Evolutionary conservation across 2,113 vertebrate species (phyloP).

Genomic region (Hemibagrus wyckioides): DNA sequence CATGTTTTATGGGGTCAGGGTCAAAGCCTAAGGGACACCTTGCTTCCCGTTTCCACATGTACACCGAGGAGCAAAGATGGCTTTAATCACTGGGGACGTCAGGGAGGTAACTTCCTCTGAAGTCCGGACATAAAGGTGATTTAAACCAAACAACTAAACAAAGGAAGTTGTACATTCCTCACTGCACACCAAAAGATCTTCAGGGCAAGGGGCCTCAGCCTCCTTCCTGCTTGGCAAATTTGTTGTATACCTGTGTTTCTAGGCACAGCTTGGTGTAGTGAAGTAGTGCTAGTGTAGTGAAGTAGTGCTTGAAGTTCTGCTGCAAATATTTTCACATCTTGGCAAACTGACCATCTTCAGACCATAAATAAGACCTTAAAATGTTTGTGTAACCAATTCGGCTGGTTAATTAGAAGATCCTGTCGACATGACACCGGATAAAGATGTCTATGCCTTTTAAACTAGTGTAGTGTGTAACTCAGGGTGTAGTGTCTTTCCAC

Average conservation of each 20-base stretch:
- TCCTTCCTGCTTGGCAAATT: conserved; percentile 36
- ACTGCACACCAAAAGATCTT: conserved; percentile 36
- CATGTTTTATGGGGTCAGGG: conserved; percentile 47
- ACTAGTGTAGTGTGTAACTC: neutral
- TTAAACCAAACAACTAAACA: conserved; percentile 57
- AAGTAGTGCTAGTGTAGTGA: no score
- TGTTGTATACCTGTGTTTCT: conserved; percentile 27
- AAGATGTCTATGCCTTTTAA: neutral
- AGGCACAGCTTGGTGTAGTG: neutral
- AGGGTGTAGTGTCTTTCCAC: neutral
- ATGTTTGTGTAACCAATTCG: neutral
- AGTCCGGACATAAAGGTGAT: conserved; percentile 53
- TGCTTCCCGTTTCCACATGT: conserved; percentile 41
- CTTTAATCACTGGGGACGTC: conserved; percentile 46
- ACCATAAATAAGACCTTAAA: neutral
- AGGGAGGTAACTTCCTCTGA: conserved; percentile 51
- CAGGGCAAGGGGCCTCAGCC: conserved; percentile 25
- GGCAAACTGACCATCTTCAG: neutral
- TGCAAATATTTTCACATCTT: neutral
- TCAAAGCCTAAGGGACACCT: conserved; percentile 45
- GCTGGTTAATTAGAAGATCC: neutral
- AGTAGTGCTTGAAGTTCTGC: neutral
- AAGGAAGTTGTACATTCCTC: conserved; percentile 54
- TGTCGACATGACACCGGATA: neutral
- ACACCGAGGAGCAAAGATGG: conserved; percentile 37